These are phyloP conservation scores for Monarcha castaneiventris DNA, from an alignment of 2,113 vertebrate species.

Conservation along the genomic window DNA sequence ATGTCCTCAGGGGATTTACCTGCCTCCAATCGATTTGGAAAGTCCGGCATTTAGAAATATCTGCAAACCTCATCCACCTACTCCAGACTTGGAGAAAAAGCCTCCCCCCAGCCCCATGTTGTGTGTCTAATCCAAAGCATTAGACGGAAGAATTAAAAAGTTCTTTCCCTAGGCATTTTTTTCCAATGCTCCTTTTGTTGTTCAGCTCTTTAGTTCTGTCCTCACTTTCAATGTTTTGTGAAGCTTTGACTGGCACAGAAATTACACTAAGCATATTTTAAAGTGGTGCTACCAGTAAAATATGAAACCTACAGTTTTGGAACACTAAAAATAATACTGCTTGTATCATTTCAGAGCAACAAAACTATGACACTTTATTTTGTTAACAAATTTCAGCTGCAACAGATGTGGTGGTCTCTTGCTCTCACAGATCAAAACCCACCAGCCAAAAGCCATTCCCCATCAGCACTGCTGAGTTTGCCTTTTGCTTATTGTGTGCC, in stretches of 20 bases:
- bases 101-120: background rate
- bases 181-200: background rate
- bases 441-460: background rate
- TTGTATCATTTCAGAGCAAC: background rate
- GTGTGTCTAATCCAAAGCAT: background rate
- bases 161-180: background rate
- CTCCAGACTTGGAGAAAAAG: background rate
- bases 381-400: background rate
- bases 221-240: constrained; percentile 2
- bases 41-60: background rate
- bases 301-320: background rate
- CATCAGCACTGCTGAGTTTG: background rate
- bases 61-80: background rate
- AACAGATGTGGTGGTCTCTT: background rate
- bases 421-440: background rate
- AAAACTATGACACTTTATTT: background rate
- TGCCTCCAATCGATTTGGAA: background rate
- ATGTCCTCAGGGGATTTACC: background rate
- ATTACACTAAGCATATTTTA: constrained; percentile 5
- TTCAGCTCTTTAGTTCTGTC: constrained; percentile 13
- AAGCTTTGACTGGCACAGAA: constrained; percentile 30
- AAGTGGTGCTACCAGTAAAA: background rate
- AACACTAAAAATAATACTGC: background rate
- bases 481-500: background rate
- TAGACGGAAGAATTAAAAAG: background rate